Conservation (phyloP, 2,113 vertebrate genomes). For the Smithornis capensis region DNA sequence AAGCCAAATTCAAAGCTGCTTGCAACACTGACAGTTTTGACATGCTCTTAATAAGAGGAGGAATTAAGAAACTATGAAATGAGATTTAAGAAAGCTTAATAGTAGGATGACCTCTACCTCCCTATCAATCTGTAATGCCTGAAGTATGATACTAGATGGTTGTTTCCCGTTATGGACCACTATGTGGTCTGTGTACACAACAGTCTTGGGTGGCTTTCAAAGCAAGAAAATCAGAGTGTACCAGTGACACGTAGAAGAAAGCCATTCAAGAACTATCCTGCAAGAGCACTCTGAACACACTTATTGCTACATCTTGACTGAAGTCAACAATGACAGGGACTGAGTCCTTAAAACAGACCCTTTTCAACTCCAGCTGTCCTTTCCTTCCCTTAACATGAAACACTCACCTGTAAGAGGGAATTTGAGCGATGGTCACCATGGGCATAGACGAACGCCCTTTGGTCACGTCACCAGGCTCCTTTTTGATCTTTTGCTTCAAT, state of each 20-base stretch:
- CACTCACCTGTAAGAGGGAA: slow-evolving; percentile 89
- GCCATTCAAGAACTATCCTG: neutral
- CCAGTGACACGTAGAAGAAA: neutral
- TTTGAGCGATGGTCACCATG: slow-evolving; percentile 82
- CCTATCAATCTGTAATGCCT: neutral
- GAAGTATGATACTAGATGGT: neutral
- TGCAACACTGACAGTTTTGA: neutral
- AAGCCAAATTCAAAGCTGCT: neutral
- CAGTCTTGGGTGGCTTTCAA: neutral
- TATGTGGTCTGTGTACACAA: fast-evolving
- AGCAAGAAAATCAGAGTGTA: neutral
- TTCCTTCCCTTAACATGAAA: neutral
- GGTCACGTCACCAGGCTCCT: slow-evolving; percentile 69
- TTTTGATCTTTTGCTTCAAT: slow-evolving; percentile 89
- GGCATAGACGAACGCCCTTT: slow-evolving; percentile 66
- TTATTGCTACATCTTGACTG: neutral
- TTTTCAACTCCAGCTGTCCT: neutral
- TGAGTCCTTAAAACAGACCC: neutral
- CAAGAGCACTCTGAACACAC: neutral
- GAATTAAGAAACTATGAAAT: neutral
- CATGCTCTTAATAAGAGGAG: neutral
- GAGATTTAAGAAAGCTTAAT: neutral
- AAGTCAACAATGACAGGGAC: neutral
- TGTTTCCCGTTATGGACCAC: neutral
- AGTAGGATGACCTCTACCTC: neutral